These are phyloP conservation scores for Eriocheir sinensis DNA, from an alignment of 1,140 invertebrate genomes.

Conservation along the genomic window DNA sequence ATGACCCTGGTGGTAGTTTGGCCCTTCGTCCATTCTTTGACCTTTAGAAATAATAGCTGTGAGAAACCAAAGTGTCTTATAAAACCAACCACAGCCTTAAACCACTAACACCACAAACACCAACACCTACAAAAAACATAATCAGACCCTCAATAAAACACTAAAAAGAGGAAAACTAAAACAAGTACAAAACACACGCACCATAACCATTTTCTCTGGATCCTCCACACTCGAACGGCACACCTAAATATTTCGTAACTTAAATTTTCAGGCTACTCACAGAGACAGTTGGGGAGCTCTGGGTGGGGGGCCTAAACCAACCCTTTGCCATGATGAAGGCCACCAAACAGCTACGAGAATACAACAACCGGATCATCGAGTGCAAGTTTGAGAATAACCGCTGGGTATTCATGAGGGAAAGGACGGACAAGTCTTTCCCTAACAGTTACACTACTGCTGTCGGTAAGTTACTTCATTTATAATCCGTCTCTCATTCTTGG, in stretches of 20 bases:
- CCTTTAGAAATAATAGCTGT: too few relatives aligned
- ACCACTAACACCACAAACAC: too few relatives aligned
- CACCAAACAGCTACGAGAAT: slow-evolving; percentile 88
- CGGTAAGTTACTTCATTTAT: slow-evolving; percentile 83
- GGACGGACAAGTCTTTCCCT: slow-evolving; percentile 98
- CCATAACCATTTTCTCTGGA: too few relatives aligned
- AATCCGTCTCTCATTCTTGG: background rate
- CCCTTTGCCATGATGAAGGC: slow-evolving; percentile 90
- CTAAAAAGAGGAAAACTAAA: too few relatives aligned
- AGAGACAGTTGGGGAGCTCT: slow-evolving; percentile 89
- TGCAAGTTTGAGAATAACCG: slow-evolving; percentile 89
- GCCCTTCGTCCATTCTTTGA: too few relatives aligned
- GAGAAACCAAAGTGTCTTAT: too few relatives aligned
- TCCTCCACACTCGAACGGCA: background rate
- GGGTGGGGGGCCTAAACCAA: slow-evolving; percentile 87
- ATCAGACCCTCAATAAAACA: too few relatives aligned
- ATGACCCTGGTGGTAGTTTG: too few relatives aligned
- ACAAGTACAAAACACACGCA: too few relatives aligned
- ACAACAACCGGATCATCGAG: slow-evolving; percentile 98
- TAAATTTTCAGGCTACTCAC: slow-evolving; percentile 86
- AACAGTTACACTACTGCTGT: slow-evolving; percentile 92
- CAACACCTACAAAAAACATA: too few relatives aligned
- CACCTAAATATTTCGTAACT: slow-evolving; percentile 79
- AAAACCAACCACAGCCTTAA: too few relatives aligned
- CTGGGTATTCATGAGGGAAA: slow-evolving; percentile 98